phyloP scores from a whole-genome alignment of 2,888 invertebrate species.

The Phytoseiulus persimilis region DNA sequence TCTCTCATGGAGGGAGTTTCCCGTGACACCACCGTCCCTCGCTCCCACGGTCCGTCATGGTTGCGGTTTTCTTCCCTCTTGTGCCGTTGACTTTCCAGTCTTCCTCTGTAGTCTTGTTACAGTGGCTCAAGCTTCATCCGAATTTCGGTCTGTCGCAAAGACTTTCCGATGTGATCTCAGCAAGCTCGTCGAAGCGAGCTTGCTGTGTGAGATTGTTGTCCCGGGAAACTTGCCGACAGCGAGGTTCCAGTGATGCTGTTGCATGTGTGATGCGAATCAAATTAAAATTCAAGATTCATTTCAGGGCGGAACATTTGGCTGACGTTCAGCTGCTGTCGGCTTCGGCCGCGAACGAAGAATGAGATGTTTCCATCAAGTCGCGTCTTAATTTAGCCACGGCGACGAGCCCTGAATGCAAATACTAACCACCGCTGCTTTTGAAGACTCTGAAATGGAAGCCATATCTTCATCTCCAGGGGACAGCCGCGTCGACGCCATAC shows the following conservation, averaged over 20 bases:
- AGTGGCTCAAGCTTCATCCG: too few species aligned
- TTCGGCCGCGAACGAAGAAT: background rate
- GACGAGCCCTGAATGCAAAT: background rate
- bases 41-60: background rate
- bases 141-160: too few species aligned
- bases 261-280: background rate
- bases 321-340: background rate
- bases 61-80: too few species aligned
- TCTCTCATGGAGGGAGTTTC: background rate
- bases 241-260: background rate
- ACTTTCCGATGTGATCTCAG: background rate
- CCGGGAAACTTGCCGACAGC: background rate
- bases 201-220: background rate
- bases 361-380: background rate
- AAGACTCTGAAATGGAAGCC: background rate
- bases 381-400: background rate
- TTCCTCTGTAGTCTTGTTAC: too few species aligned
- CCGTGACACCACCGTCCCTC: background rate
- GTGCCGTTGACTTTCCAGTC: too few species aligned
- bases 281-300: conserved; percentile 5
- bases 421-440: background rate
- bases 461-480: background rate
- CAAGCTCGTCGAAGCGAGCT: background rate
- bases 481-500: background rate
- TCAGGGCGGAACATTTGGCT: background rate